Evolutionary conservation across 92 coral and sea anemone species (phyloP), one percentile per base, ranked within the genome.

Genomic region (Parazoanthus swiftii): DNA sequence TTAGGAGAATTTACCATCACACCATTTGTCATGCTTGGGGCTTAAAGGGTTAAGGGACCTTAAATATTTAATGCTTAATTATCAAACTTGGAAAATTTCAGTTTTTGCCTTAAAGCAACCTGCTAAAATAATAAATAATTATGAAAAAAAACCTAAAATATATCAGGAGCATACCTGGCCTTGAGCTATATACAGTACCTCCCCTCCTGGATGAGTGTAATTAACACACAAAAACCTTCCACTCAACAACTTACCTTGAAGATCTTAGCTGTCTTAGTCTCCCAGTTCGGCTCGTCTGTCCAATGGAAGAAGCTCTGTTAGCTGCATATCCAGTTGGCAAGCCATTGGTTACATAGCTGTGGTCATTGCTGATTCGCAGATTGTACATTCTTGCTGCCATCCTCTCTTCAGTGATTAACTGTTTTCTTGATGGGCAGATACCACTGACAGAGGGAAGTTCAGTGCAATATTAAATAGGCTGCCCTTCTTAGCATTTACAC

Each of bases 351-450:
- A 88, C 86, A 81, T 95, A 94, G 70, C 76, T 91, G 86, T 93
- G 97, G 88, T 97, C 98, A 82, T 79, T 95, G 77, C 96, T 95
- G 68, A 97, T 97, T 79, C 91, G 85, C 63, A 97, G 90, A 76
- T 94, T 94, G 92, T 97, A 93, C 98, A 97, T 95, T 88, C 93
- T 92, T 87, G 98, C 98, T 13, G 99, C 98, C 99, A 97, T 97
- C 89, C 89, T 92, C 81, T 95, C 98, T 66, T 96, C 99, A 33
- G 98, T 93, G 26, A 97, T 90, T 29, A 89, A 89, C 56, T 92
- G 96, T 85, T 97, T 97, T 50, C 90, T 85, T 74, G 96, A 86
- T 68, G 94, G 94, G 65, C 93, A 44, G 65, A 70, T 72, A 39
- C 29, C 23, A 25, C 74, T 81, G 36, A 42, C 42, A 71, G 65